phyloP scores from a whole-genome alignment of 1,140 invertebrate species.

The Drosophila micromelanica region DNA sequence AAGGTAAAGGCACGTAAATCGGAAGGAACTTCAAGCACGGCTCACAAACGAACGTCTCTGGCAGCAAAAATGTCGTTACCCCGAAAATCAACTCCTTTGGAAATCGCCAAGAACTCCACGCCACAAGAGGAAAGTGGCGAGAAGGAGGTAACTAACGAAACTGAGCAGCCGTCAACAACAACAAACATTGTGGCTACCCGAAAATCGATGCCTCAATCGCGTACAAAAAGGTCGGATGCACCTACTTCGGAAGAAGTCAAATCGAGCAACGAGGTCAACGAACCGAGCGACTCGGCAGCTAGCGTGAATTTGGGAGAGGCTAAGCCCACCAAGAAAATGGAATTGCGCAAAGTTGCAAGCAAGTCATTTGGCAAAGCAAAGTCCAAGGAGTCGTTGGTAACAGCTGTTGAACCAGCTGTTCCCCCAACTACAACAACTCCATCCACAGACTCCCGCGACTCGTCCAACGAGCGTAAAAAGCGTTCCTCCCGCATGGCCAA shows the following conservation, averaged over 20 bases:
- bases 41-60: neutral
- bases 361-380: neutral
- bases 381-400: neutral
- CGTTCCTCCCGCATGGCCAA: neutral
- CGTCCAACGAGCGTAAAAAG: conserved; percentile 22
- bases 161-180: neutral
- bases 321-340: neutral
- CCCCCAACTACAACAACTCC: neutral
- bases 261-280: neutral
- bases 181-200: neutral
- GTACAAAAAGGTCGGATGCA: neutral
- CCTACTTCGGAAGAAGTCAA: neutral
- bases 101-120: neutral
- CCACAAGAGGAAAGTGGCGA: neutral
- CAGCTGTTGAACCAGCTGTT: neutral
- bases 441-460: conserved; percentile 2
- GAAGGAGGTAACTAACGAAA: neutral
- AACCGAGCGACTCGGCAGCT: neutral
- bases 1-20: conserved; percentile 5
- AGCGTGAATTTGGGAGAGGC: neutral
- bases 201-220: neutral
- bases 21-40: neutral
- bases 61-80: neutral
- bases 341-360: neutral
- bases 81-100: neutral